phyloP scores from a whole-genome alignment of 1,140 invertebrate species.

The Ostrea denselamellosa region DNA sequence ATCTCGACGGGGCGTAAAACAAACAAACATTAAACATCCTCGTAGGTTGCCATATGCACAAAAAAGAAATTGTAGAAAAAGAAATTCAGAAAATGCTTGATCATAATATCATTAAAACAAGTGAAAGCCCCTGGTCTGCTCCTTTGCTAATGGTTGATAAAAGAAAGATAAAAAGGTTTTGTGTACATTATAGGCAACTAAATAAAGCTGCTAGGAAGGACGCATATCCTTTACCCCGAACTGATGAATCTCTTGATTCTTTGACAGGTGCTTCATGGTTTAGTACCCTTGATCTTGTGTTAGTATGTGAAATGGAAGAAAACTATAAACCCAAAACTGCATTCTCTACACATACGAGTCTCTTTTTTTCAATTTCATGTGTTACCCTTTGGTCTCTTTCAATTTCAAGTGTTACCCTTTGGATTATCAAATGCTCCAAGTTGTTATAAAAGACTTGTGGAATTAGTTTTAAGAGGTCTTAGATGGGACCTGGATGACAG shows the following conservation, averaged over 20 bases:
- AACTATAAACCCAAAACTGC: slow-evolving; percentile 47
- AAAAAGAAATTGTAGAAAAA: slow-evolving; percentile 41
- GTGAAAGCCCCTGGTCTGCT: slow-evolving; percentile 79
- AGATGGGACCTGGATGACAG: slow-evolving; percentile 17
- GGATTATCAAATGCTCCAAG: slow-evolving; percentile 57
- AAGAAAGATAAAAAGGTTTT: slow-evolving; percentile 79
- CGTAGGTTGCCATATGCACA: slow-evolving; percentile 40
- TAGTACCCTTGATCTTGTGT: slow-evolving; percentile 41
- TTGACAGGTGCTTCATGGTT: slow-evolving; percentile 48
- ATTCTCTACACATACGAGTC: slow-evolving; percentile 45
- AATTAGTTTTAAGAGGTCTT: slow-evolving; percentile 57
- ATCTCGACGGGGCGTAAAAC: too few relatives aligned
- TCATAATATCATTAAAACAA: slow-evolving; percentile 73
- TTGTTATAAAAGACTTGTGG: slow-evolving; percentile 65
- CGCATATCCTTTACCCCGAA: slow-evolving; percentile 48
- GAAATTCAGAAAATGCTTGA: slow-evolving; percentile 63
- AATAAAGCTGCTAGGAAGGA: slow-evolving; percentile 57
- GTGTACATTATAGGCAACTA: slow-evolving; percentile 79
- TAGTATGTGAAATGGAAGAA: slow-evolving; percentile 44
- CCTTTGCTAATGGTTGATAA: slow-evolving; percentile 79
- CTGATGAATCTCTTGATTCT: slow-evolving; percentile 42
- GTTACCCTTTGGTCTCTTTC: slow-evolving; percentile 60
- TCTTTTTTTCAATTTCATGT: slow-evolving; percentile 57
- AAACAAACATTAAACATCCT: too few relatives aligned
- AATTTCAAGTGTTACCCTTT: slow-evolving; percentile 61